Base-by-base conservation (phyloP, 2,113 vertebrate species). In the Bettongia penicillata region DNA sequence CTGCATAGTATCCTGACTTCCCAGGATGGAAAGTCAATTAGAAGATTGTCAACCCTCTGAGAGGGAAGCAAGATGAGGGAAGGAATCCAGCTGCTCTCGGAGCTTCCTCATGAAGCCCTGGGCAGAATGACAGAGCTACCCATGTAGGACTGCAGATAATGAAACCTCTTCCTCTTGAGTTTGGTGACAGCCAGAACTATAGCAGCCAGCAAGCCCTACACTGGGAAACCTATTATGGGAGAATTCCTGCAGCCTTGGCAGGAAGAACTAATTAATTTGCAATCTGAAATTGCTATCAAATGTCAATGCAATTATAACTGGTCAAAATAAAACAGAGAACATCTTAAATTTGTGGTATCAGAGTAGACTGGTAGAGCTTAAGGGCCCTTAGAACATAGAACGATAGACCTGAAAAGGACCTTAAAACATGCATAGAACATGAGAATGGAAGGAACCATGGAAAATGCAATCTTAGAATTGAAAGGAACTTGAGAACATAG, bases 81-180 rank as follows among this genome's bases (percentile, higher is more conserved):
- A 90, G 90, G 49, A 90, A 90, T 49, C 90, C 48, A 90, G 90
- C 90, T 90, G 90, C 26, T 90, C 24, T 48, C 28, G 50, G 24
- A 91, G 3, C 43, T 51, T 50, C 94, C 57, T 90, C 93, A 92
- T 53, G n/a, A 51, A 89, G 57, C 50, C 43, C 95, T 93, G 24
- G 31, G 84, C 93, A 49, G 12, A 0, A 25, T 93, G 5, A 52
- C 57, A 37, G 0, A 93, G 93, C 24, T 92, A 28, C 94, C 53
- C 55, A 37, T 53, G 24, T 51, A 97, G 92, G 10, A 31, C 8
- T 0, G 23, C 43, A 91, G 49, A 47, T 53, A 68, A 93, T 68
- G 8, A 92, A 92, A 50, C 26, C 1, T 31, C 49, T 68, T 90
- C 48, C 47, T 10, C n/a, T 0, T 5, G 51, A 90, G 53, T 22